Percentiles rank a stretch among this genome's conserved stretches.
Evolutionary conservation across 35 echinoderm and acorn worm species (phyloP).

Genomic region (Strongylocentrotus purpuratus): DNA sequence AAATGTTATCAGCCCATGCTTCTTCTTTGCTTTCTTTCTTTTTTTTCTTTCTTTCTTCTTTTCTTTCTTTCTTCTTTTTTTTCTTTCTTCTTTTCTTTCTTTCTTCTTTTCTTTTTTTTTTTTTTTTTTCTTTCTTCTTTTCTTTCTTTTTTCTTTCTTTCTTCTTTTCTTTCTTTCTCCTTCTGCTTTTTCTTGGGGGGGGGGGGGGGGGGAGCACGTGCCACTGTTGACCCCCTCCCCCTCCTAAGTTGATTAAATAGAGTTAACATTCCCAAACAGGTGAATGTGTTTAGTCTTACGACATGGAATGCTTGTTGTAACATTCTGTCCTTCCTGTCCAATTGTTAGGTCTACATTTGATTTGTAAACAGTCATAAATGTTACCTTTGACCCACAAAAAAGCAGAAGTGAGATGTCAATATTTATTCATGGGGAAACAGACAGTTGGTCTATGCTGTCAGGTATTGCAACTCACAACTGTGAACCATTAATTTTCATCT

Average conservation of each 20-base stretch:
- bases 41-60: not conserved
- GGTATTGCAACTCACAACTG: not conserved
- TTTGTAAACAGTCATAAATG: not conserved
- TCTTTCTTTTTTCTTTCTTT: not conserved
- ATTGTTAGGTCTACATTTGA: not conserved
- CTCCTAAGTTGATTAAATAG: too few relatives aligned
- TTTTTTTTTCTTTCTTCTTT: too few relatives aligned
- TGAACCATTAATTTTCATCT: too few relatives aligned
- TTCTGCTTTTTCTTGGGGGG: too few relatives aligned
- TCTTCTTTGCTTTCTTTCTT: not conserved
- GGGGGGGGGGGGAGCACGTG: too few relatives aligned
- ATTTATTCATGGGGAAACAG: not conserved
- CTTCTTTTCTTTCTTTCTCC: too few relatives aligned
- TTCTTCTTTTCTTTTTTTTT: too few relatives aligned
- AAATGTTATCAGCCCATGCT: too few relatives aligned
- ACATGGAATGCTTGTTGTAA: not conserved
- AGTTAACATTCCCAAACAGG: too few relatives aligned
- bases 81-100: not conserved
- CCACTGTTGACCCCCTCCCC: too few relatives aligned
- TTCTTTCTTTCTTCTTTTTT: too few relatives aligned
- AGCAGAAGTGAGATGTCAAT: not conserved
- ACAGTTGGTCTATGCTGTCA: not conserved
- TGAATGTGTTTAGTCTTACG: not conserved
- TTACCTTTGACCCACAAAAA: not conserved
- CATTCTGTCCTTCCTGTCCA: not conserved